Conservation (phyloP, 2,797 vertebrate genomes). For the Eulemur coronatus region DNA sequence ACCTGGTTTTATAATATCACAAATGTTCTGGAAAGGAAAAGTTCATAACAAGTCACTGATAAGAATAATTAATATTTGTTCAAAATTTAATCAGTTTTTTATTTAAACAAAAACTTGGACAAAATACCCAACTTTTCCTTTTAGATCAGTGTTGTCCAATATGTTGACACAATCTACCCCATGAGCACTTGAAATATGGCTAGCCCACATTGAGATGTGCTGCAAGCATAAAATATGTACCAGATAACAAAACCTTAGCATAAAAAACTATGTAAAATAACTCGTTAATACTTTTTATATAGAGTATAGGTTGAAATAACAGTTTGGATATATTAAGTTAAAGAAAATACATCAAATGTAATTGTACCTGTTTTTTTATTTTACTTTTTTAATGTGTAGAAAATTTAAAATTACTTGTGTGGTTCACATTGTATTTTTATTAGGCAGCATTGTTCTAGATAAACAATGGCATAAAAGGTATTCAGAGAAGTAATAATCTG, state of each 20-base stretch:
- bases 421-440: background rate
- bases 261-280: background rate
- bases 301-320: background rate
- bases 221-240: background rate
- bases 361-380: background rate
- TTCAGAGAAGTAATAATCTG: background rate
- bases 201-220: background rate
- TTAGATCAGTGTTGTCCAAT: background rate
- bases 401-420: background rate
- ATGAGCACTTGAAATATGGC: background rate
- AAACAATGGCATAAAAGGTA: background rate
- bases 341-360: background rate
- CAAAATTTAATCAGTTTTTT: background rate
- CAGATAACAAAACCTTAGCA: background rate
- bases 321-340: background rate
- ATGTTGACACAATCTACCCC: background rate
- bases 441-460: background rate
- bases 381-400: background rate
- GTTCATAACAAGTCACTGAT: background rate
- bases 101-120: background rate
- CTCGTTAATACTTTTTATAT: background rate
- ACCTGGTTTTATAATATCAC: background rate
- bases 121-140: background rate
- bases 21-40: background rate
- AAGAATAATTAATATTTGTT: slow-evolving; percentile 26